A percentile compares a stretch with the other conserved stretches of the same genome.
Evolutionary conservation across 2,113 vertebrate species (phyloP).

Genomic region (Myodes glareolus): DNA sequence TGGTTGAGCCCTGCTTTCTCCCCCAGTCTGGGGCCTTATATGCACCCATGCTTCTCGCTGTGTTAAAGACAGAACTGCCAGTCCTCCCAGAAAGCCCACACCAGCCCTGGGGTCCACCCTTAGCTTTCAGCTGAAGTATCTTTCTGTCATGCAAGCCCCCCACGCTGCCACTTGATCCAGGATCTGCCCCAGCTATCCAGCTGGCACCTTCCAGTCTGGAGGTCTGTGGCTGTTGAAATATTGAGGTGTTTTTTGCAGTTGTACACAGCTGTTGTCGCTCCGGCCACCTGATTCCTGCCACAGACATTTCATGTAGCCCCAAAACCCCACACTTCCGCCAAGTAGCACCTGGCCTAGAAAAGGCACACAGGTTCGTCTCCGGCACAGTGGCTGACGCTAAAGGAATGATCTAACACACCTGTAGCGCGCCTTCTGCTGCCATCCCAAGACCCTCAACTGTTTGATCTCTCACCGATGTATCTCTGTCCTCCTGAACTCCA

Average conservation of each 20-base stretch:
- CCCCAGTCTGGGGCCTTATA: too few species aligned
- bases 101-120: background rate
- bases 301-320: background rate
- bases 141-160: background rate
- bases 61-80: background rate
- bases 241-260: background rate
- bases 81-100: background rate
- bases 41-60: background rate
- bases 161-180: background rate
- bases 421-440: background rate
- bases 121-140: background rate
- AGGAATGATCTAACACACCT: background rate
- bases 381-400: rapidly evolving
- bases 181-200: background rate
- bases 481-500: background rate
- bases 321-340: background rate
- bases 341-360: background rate
- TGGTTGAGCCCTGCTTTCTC: background rate
- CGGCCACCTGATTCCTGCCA: background rate
- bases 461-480: background rate
- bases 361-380: background rate
- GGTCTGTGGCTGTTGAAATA: background rate
- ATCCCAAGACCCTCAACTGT: background rate
- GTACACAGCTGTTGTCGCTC: background rate
- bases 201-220: background rate